Evolutionary conservation across 2,113 vertebrate species (phyloP), one percentile per base, ranked within the genome.

Genomic region (Pituophis catenifer): DNA sequence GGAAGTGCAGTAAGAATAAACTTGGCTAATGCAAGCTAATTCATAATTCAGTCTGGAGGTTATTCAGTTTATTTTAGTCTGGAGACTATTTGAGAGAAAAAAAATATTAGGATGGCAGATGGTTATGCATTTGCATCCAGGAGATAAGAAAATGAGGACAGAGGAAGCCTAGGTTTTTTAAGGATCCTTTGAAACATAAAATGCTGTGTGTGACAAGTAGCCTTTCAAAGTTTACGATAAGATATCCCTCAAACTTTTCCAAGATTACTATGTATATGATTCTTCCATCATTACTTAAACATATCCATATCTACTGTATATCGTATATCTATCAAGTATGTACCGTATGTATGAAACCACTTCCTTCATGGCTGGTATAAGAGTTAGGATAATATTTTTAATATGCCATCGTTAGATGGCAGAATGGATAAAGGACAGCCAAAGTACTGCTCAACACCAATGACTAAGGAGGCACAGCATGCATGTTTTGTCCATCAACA

Each of bases 21-120:
- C 92, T 95, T 96, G 94, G 85, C 93, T 96, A 93, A 90, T 96
- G 94, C 94, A 88, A 90, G 70, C 94, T 96, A 89, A 89, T 96
- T 95, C 94, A 90, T 90, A 94, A 94, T 95, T 62, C 95, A 92
- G 88, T 95, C 93, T 6, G 0, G 94, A 95, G 91, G 94, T 86
- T 96, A 90, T 95, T 96, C n/a, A 52, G 44, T 93, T 85, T 90
- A 90, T 85, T 96, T 95, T 95, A 91, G 88, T 94, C 93, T 3
- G 0, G 94, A 94, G 92, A 95, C 86, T 96, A 89, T 96, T 95
- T 96, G 92, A 94, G 93, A 96, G 88, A 57, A 87, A 33, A 33
- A 65, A 21, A 89, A 24, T 92, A 50, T 93, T 92, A 87, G 91
- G 94, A 90, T 93, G 54, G 90, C 92, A 96, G 93, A 96, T 95